A percentile compares a stretch with the other conserved stretches of the same genome.
phyloP scores from a whole-genome alignment of 2,113 vertebrate genomes.

The Xenopus tropicalis region DNA sequence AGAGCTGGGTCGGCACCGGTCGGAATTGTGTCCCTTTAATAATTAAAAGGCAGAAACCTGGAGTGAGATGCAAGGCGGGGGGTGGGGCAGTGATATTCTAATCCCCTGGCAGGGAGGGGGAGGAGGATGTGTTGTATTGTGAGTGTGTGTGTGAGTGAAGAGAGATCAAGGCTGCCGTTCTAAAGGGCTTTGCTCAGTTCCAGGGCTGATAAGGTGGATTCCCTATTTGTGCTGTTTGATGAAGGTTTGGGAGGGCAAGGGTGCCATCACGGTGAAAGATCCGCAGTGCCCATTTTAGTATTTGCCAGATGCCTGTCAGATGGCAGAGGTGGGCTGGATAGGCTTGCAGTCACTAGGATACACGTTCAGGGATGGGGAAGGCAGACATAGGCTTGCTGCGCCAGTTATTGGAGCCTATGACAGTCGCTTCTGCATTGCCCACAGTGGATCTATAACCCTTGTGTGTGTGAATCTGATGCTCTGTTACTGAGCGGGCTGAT shows the following conservation, averaged over 20 bases:
- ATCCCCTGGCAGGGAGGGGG: conserved; percentile 21
- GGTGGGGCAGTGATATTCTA: conserved; percentile 42
- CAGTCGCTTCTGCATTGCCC: neutral
- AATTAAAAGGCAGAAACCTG: conserved; percentile 41
- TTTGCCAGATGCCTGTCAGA: neutral
- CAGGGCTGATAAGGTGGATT: conserved; percentile 17
- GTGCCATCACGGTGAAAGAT: neutral
- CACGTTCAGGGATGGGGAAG: neutral
- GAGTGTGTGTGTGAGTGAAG: conserved; percentile 3
- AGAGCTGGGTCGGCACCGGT: neutral
- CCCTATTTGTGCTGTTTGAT: neutral
- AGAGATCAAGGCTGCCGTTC: conserved; percentile 16
- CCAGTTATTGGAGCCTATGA: neutral
- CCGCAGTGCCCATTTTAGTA: neutral
- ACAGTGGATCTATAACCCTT: neutral
- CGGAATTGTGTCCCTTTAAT: conserved; percentile 19
- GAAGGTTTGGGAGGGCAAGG: neutral
- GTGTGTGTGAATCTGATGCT: conserved; percentile 52
- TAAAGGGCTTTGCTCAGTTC: conserved; percentile 5
- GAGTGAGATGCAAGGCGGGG: conserved; percentile 48
- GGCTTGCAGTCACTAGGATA: conserved; percentile 6
- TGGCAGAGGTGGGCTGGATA: neutral
- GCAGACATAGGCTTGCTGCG: neutral
- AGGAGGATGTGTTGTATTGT: conserved; percentile 27
- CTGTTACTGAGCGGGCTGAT: neutral